Evolutionary conservation across 2,888 invertebrate genomes (phyloP).

Genomic region (Drosophila mercatorum): DNA sequence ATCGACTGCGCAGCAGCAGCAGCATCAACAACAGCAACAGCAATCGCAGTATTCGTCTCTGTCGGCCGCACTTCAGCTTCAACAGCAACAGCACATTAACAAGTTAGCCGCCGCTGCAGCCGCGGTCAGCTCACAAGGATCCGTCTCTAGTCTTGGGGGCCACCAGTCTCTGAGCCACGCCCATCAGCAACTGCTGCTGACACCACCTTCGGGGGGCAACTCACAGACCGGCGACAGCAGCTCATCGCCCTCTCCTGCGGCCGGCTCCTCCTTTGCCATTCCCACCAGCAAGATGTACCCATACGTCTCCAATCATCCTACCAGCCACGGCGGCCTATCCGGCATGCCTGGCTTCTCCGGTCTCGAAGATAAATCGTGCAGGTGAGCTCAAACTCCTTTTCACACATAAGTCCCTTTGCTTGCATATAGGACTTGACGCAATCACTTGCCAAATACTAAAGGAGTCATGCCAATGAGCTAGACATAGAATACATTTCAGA

Average conservation of each 20-base stretch:
- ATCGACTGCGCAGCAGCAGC: conserved; percentile 75
- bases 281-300: conserved; percentile 94
- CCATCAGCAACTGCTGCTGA: conserved; percentile 79
- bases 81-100: conserved; percentile 82
- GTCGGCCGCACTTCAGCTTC: conserved; percentile 82
- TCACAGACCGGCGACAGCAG: conserved; percentile 82
- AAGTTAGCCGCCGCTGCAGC: conserved; percentile 82
- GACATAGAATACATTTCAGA: too few relatives aligned
- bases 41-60: conserved; percentile 85
- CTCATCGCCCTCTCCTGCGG: conserved; percentile 81
- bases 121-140: conserved; percentile 74
- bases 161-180: conserved; percentile 66
- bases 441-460: too few relatives aligned
- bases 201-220: conserved; percentile 81
- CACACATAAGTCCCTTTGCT: too few relatives aligned
- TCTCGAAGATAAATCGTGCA: conserved; percentile 85
- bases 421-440: too few relatives aligned
- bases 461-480: too few relatives aligned
- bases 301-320: conserved; percentile 91
- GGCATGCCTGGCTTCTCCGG: conserved; percentile 87
- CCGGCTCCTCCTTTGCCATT: conserved; percentile 86
- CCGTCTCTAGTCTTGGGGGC: conserved; percentile 44
- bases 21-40: conserved; percentile 40
- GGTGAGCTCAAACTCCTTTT: conserved; percentile 63
- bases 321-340: conserved; percentile 91